phyloP scores from a whole-genome alignment of 2,797 vertebrate genomes.

The Nannoperca australis region DNA sequence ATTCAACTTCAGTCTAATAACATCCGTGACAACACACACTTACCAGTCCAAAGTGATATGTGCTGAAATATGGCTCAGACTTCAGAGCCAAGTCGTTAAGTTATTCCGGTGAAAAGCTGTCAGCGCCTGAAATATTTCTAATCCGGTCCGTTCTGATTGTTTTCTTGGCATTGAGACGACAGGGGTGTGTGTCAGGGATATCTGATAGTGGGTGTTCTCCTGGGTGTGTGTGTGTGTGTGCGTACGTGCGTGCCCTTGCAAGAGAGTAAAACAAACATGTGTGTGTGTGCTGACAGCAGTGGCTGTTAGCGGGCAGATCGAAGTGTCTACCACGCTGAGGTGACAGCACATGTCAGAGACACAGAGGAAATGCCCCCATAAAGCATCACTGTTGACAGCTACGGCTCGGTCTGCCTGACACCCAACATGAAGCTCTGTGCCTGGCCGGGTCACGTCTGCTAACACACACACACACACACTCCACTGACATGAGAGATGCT shows the following conservation, averaged over 20 bases:
- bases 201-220: constrained; percentile 54
- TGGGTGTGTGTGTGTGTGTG: constrained; percentile 7
- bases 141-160: constrained; percentile 54
- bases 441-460: constrained; percentile 58
- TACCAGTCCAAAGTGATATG: constrained; percentile 33
- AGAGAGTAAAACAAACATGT: constrained; percentile 43
- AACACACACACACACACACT: constrained; percentile 36
- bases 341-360: constrained; percentile 85
- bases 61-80: constrained; percentile 48
- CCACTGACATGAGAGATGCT: constrained; percentile 7
- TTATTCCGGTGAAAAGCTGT: constrained; percentile 56
- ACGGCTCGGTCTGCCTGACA: constrained; percentile 55
- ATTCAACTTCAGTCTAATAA: background rate
- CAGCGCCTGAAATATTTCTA: constrained; percentile 43
- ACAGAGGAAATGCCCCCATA: constrained; percentile 80
- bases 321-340: constrained; percentile 79
- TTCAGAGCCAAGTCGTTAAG: constrained; percentile 43
- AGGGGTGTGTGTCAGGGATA: constrained; percentile 41
- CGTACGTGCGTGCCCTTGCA: background rate
- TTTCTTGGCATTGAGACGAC: constrained; percentile 50
- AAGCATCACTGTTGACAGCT: constrained; percentile 85
- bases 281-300: constrained; percentile 54
- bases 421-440: constrained; percentile 55
- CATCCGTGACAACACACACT: constrained; percentile 28
- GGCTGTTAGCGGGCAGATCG: constrained; percentile 77